These are phyloP conservation scores for Microhierax caerulescens DNA, from an alignment of 2,797 vertebrate species.

Conservation along the genomic window DNA sequence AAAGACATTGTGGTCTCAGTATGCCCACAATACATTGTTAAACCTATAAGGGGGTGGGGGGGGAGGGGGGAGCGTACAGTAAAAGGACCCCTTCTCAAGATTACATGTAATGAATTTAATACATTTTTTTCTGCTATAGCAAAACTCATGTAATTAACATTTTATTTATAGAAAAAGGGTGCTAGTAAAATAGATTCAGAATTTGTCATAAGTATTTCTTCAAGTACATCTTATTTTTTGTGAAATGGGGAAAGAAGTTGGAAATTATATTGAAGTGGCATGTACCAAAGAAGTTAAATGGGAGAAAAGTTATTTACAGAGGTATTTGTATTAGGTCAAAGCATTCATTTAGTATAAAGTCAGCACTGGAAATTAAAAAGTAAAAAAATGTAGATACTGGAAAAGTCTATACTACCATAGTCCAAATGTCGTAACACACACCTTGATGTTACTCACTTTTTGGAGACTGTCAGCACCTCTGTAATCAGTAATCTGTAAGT, in stretches of 20 bases:
- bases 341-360: background rate
- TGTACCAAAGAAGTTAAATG: background rate
- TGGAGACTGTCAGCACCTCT: conserved; percentile 3
- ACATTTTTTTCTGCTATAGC: background rate
- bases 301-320: background rate
- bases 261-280: background rate
- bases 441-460: background rate
- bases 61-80: background rate
- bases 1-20: background rate
- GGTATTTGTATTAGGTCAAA: background rate
- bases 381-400: background rate
- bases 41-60: background rate
- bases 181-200: background rate
- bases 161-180: conserved; percentile 12
- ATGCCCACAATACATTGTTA: background rate
- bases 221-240: background rate
- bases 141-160: background rate
- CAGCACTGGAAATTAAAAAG: background rate
- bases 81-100: background rate
- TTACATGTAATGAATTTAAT: background rate
- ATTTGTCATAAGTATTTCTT: background rate
- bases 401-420: background rate
- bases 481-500: conserved; percentile 13
- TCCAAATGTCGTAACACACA: background rate
- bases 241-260: background rate